phyloP scores from a whole-genome alignment of 2,888 invertebrate species.

The Ommatoiulus sabulosus region DNA sequence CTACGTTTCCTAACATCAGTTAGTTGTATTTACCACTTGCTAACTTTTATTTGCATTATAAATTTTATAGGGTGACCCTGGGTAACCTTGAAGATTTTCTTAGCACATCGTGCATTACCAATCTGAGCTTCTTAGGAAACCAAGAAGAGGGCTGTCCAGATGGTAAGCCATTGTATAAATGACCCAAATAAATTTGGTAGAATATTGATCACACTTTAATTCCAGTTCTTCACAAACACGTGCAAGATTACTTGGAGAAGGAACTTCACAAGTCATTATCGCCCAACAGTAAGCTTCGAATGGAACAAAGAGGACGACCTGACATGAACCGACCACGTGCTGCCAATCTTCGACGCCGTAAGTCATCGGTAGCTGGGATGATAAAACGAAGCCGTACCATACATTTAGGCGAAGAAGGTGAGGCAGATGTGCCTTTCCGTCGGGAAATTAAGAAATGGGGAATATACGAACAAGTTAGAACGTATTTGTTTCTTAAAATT shows the following conservation, averaged over 20 bases:
- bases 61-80: slow-evolving; percentile 82
- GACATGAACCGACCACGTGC: slow-evolving; percentile 29
- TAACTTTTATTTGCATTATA: slow-evolving; percentile 39
- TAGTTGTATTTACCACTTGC: background rate
- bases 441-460: background rate
- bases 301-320: background rate
- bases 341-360: slow-evolving; percentile 55
- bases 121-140: slow-evolving; percentile 93
- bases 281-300: background rate
- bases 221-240: slow-evolving; percentile 81
- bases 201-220: background rate
- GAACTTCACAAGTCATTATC: slow-evolving; percentile 84
- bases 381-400: slow-evolving; percentile 94
- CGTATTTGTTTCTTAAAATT: slow-evolving; percentile 32
- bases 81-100: slow-evolving; percentile 96
- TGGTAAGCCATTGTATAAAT: slow-evolving; percentile 63
- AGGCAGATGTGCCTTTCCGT: slow-evolving; percentile 53
- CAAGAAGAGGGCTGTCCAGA: slow-evolving; percentile 91
- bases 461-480: background rate
- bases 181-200: background rate
- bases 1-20: too few species aligned
- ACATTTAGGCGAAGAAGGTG: slow-evolving; percentile 76
- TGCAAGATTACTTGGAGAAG: slow-evolving; percentile 88
- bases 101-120: slow-evolving; percentile 97
- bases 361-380: slow-evolving; percentile 91